Conservation (phyloP, 2,888 invertebrate genomes). For the Cotesia congregata region DNA sequence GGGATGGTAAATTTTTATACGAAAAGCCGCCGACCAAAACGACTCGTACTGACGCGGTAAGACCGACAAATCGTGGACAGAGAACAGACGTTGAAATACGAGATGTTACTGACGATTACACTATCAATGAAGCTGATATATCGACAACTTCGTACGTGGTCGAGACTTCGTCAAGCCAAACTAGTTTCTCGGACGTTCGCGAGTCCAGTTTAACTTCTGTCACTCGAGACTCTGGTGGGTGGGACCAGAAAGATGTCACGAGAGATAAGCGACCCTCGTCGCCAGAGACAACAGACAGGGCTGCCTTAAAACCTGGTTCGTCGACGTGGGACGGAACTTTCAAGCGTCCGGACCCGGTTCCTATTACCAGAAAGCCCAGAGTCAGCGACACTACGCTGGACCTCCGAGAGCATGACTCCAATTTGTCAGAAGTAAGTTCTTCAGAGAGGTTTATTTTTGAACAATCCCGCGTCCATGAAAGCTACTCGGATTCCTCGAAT, state of each 20-base stretch:
- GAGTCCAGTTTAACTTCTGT: constrained; percentile 53
- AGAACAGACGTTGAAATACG: constrained; percentile 56
- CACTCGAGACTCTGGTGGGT: constrained; percentile 47
- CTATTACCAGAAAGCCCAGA: constrained; percentile 44
- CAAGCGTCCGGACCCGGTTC: constrained; percentile 44
- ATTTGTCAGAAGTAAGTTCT: constrained; percentile 40
- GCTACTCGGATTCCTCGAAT: constrained; percentile 55
- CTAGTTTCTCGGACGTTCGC: constrained; percentile 56
- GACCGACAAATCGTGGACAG: constrained; percentile 38
- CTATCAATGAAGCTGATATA: constrained; percentile 64
- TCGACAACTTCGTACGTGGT: constrained; percentile 60
- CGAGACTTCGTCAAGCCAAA: constrained; percentile 62
- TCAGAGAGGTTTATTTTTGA: constrained; percentile 52
- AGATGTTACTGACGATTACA: constrained; percentile 60
- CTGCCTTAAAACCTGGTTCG: constrained; percentile 56
- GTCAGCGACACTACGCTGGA: constrained; percentile 53
- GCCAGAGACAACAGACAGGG: constrained; percentile 52
- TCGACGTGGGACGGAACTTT: constrained; percentile 65
- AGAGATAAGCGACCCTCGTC: constrained; percentile 49
- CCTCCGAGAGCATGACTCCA: constrained; percentile 43
- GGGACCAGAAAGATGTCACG: constrained; percentile 42
- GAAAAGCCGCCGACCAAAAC: constrained; percentile 66
- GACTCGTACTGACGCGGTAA: constrained; percentile 41
- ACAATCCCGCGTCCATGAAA: constrained; percentile 53
- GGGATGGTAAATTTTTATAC: constrained; percentile 75